Evolutionary conservation across 1,140 invertebrate genomes (phyloP).

Genomic region (Drosophila kohkoa): DNA sequence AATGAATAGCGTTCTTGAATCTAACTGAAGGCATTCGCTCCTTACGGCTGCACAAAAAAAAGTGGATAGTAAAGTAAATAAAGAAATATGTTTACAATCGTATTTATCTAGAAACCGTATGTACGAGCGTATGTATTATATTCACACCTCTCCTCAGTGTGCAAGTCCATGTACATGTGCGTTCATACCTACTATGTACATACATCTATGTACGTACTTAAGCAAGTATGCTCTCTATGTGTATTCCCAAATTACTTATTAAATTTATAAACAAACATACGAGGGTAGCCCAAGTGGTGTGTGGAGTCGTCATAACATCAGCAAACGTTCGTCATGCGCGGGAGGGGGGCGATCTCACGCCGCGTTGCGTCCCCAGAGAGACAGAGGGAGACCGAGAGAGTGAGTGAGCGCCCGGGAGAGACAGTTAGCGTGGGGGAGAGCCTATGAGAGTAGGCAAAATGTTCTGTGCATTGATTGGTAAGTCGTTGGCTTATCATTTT

Average conservation of each 20-base stretch:
- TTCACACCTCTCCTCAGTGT: conserved; percentile 11
- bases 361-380: background rate
- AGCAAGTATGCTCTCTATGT: conserved; percentile 12
- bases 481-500: conserved; percentile 6
- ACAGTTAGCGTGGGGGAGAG: background rate
- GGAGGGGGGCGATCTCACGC: conserved; percentile 5
- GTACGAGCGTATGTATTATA: conserved; percentile 8
- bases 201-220: conserved; percentile 3
- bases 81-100: conserved; percentile 25
- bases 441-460: background rate
- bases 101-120: conserved; percentile 30
- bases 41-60: conserved; percentile 17
- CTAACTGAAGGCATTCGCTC: conserved; percentile 38
- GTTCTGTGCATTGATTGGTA: background rate
- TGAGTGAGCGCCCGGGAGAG: background rate
- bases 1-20: conserved; percentile 29
- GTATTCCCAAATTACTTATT: conserved; percentile 13
- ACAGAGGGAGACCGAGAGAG: background rate
- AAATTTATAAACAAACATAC: conserved; percentile 19
- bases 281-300: conserved; percentile 17
- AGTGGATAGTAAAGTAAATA: conserved; percentile 30
- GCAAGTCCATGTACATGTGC: conserved; percentile 2
- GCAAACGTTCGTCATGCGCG: conserved; percentile 9
- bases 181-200: background rate
- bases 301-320: background rate